Evolutionary conservation across 1,140 invertebrate genomes (phyloP).

Genomic region (Hyles vespertilio): DNA sequence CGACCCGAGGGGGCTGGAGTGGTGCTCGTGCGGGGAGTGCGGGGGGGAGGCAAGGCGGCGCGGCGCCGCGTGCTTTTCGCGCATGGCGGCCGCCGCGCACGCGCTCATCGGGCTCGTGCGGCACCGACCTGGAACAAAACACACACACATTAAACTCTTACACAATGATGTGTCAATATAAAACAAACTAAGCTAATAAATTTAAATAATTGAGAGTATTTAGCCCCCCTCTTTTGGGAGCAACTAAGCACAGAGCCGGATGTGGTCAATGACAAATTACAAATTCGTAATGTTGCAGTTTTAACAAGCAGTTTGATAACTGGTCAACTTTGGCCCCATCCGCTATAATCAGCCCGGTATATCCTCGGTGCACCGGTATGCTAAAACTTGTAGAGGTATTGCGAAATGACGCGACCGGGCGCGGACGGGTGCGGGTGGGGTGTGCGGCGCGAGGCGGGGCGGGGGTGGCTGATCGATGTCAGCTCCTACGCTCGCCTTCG

Average conservation of each 20-base stretch:
- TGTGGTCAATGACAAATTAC: too few relatives aligned
- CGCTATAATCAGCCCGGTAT: constrained; percentile 11
- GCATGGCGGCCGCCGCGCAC: constrained; percentile 73
- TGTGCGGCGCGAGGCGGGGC: constrained; percentile 31
- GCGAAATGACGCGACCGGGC: constrained; percentile 49
- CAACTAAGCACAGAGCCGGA: too few relatives aligned
- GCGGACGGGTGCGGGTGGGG: constrained; percentile 37
- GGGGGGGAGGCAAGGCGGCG: constrained; percentile 71
- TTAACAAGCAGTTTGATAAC: background rate
- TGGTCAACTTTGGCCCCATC: constrained; percentile 18
- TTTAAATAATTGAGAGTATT: background rate
- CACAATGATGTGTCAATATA: too few relatives aligned
- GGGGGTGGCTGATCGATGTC: constrained; percentile 58
- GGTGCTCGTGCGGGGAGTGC: constrained; percentile 45
- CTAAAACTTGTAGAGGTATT: constrained; percentile 41
- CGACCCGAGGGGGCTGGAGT: constrained; percentile 59
- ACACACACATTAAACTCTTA: background rate
- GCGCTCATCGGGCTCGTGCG: constrained; percentile 74
- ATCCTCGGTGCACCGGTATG: constrained; percentile 39
- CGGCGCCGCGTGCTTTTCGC: constrained; percentile 74
- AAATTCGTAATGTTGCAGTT: too few relatives aligned
- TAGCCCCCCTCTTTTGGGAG: too few relatives aligned
- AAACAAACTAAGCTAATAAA: background rate
- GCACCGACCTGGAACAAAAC: constrained; percentile 66
- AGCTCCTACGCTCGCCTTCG: constrained; percentile 61